Percentiles rank a stretch among this genome's conserved stretches.
Evolutionary conservation across 2,113 vertebrate genomes (phyloP).

Genomic region (Macquaria australasica): DNA sequence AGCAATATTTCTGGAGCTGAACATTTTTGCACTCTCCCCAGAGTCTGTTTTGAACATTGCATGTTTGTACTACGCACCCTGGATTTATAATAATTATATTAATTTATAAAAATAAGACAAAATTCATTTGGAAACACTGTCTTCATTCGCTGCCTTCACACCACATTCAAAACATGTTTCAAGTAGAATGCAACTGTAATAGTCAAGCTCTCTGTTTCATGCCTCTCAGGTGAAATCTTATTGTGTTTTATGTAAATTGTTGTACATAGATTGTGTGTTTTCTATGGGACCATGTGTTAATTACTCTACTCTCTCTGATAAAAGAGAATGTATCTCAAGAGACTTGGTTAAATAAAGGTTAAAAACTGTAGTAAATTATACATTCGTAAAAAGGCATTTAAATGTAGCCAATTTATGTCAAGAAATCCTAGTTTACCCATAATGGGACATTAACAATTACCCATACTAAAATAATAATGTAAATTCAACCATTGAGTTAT

Average conservation of each 20-base stretch:
- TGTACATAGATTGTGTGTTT: not conserved
- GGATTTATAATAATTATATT: not conserved
- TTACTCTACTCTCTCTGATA: no score
- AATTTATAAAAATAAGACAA: no score
- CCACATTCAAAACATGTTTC: not conserved
- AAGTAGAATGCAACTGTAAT: not conserved
- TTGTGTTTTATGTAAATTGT: not conserved
- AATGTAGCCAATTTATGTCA: no score
- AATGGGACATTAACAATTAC: no score
- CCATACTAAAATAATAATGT: no score
- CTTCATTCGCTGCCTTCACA: not conserved
- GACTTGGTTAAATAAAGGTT: no score
- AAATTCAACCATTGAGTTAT: no score
- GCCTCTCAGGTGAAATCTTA: not conserved
- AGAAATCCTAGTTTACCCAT: no score
- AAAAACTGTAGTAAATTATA: no score
- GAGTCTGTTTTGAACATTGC: not conserved
- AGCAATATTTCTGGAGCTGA: not conserved
- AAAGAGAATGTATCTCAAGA: no score
- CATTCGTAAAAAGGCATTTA: no score
- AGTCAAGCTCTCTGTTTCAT: not conserved
- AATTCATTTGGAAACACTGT: not conserved
- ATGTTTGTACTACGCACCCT: not conserved
- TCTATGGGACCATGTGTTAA: no score
- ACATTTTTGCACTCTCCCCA: not conserved